Conservation (phyloP, 35 echinoderm and acorn worm genomes). For the Strongylocentrotus purpuratus region DNA sequence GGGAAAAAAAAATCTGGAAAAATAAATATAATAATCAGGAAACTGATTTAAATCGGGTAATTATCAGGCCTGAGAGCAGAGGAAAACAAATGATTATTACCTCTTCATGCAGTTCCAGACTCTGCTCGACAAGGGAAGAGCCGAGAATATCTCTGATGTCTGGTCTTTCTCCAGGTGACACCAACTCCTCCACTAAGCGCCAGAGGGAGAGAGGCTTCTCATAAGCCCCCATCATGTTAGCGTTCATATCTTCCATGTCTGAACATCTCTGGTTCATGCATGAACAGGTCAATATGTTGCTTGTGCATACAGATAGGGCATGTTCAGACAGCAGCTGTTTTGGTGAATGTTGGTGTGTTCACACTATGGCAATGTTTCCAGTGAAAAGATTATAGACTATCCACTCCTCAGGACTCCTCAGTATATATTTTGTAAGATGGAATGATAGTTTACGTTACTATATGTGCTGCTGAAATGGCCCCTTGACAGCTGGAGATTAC, state of each 20-base stretch:
- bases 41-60: no score
- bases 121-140: slow-evolving; percentile 86
- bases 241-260: slow-evolving; percentile 1
- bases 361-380: no score
- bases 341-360: no score
- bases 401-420: no score
- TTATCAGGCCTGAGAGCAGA: no score
- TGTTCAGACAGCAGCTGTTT: not conserved
- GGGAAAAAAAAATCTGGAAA: no score
- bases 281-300: not conserved
- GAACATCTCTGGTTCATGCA: not conserved
- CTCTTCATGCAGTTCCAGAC: slow-evolving; percentile 87
- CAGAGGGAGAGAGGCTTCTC: slow-evolving; percentile 82
- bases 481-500: no score
- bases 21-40: no score
- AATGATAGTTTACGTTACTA: no score
- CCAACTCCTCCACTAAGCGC: slow-evolving; percentile 91
- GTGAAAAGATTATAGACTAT: no score
- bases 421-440: no score
- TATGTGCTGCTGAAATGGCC: no score
- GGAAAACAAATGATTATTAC: slow-evolving; percentile 46
- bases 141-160: slow-evolving; percentile 93
- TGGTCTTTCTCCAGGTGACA: slow-evolving; percentile 69
- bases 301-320: not conserved
- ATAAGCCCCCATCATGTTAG: slow-evolving; percentile 58